These are phyloP conservation scores for Peromyscus nudipes DNA, from an alignment of 2,797 vertebrate genomes.

Conservation along the genomic window DNA sequence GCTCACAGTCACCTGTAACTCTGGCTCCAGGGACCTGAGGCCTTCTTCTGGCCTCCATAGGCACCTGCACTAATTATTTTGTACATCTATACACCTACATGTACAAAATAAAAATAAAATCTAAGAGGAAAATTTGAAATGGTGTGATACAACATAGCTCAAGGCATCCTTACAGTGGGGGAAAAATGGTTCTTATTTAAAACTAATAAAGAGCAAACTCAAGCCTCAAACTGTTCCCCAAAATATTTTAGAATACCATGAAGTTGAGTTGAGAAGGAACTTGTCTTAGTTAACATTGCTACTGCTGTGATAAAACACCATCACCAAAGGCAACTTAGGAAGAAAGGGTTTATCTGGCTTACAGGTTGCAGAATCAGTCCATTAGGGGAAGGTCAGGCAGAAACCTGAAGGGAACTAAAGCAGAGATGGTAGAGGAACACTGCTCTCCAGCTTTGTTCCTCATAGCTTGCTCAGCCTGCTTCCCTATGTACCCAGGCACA, in stretches of 20 bases:
- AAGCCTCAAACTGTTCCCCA: neutral
- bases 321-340: neutral
- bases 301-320: neutral
- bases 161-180: neutral
- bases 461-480: neutral
- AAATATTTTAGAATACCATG: neutral
- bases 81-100: neutral
- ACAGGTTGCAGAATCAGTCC: neutral
- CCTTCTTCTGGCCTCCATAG: neutral
- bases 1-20: neutral
- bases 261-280: neutral
- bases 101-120: neutral
- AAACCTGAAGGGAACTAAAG: neutral
- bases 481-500: neutral
- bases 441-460: neutral
- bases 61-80: neutral
- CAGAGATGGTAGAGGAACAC: neutral
- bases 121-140: neutral
- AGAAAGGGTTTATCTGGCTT: neutral
- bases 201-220: constrained; percentile 22
- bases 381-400: neutral
- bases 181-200: neutral
- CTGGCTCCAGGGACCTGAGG: neutral
- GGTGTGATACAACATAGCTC: neutral
- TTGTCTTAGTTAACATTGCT: neutral